Evolutionary conservation across 2,113 vertebrate species (phyloP).

Genomic region (Mobula hypostoma): DNA sequence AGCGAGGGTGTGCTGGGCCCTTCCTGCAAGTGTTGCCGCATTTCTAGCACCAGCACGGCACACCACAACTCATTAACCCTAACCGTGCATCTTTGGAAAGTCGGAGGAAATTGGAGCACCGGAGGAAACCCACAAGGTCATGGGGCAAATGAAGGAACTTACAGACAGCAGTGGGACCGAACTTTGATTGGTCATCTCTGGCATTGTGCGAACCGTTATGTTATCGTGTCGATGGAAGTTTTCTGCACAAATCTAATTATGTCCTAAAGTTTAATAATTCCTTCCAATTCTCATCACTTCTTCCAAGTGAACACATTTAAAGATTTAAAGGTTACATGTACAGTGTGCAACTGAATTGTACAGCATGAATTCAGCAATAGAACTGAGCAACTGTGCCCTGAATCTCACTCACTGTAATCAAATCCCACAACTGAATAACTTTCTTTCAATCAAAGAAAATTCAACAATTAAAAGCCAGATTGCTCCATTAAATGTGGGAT

Average conservation of each 20-base stretch:
- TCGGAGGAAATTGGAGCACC: too few relatives aligned
- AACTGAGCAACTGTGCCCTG: not conserved
- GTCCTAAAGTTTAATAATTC: not conserved
- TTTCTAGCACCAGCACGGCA: too few relatives aligned
- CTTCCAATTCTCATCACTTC: not conserved
- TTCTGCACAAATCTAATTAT: not conserved
- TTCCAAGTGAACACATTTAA: not conserved
- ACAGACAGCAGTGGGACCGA: too few relatives aligned
- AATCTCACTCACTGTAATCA: conserved; percentile 1
- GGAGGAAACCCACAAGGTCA: too few relatives aligned
- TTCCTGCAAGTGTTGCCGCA: too few relatives aligned
- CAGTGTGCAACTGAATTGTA: not conserved
- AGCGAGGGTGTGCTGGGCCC: too few relatives aligned
- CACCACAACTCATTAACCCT: too few relatives aligned
- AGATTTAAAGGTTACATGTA: not conserved
- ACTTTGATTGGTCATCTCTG: too few relatives aligned
- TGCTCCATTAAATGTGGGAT: not conserved
- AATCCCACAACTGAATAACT: not conserved
- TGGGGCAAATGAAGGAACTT: too few relatives aligned
- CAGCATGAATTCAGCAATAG: conserved; percentile 14
- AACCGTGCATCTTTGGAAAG: too few relatives aligned
- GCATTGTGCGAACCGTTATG: too few relatives aligned
- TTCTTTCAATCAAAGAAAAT: not conserved
- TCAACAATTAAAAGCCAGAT: not conserved
- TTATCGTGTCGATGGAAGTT: not conserved